Conservation (phyloP, 2,888 invertebrate genomes). For the Ctena decussata region DNA sequence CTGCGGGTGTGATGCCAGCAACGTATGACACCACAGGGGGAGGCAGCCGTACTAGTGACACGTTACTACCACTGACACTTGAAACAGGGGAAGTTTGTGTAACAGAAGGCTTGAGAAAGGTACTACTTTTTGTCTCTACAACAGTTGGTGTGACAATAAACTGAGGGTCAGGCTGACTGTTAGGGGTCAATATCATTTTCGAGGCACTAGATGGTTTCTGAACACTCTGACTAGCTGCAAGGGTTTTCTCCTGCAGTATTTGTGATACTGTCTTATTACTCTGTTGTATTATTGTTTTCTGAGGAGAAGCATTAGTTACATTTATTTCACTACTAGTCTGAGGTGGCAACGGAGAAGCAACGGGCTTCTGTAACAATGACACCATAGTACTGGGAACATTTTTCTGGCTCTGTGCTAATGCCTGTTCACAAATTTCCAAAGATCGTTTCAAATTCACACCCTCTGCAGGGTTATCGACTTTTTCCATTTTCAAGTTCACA, state of each 20-base stretch:
- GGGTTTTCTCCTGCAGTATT: constrained; percentile 58
- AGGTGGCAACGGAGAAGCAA: constrained; percentile 43
- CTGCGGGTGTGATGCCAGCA: constrained; percentile 59
- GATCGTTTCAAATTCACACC: constrained; percentile 96
- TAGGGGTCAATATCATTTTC: constrained; percentile 68
- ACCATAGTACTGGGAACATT: constrained; percentile 55
- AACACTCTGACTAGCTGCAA: constrained; percentile 38
- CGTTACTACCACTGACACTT: constrained; percentile 52
- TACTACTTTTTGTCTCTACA: constrained; percentile 9
- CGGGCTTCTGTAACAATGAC: constrained; percentile 61
- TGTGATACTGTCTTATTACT: constrained; percentile 65
- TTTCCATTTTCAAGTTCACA: constrained; percentile 26
- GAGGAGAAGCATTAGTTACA: constrained; percentile 37
- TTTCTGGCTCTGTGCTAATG: constrained; percentile 93
- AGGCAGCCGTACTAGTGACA: constrained; percentile 63
- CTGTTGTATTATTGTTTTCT: constrained; percentile 51
- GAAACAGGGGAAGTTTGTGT: constrained; percentile 34
- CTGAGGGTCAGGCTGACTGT: constrained; percentile 15
- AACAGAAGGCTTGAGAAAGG: constrained; percentile 22
- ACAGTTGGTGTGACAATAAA: background rate
- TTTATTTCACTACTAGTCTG: constrained; percentile 36
- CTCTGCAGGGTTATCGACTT: constrained; percentile 63
- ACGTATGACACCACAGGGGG: constrained; percentile 58
- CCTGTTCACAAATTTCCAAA: constrained; percentile 93
- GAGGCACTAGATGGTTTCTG: constrained; percentile 64